A percentile compares a stretch with the other conserved stretches of the same genome.
phyloP scores from a whole-genome alignment of 2,797 vertebrate species.

The Chelon auratus region DNA sequence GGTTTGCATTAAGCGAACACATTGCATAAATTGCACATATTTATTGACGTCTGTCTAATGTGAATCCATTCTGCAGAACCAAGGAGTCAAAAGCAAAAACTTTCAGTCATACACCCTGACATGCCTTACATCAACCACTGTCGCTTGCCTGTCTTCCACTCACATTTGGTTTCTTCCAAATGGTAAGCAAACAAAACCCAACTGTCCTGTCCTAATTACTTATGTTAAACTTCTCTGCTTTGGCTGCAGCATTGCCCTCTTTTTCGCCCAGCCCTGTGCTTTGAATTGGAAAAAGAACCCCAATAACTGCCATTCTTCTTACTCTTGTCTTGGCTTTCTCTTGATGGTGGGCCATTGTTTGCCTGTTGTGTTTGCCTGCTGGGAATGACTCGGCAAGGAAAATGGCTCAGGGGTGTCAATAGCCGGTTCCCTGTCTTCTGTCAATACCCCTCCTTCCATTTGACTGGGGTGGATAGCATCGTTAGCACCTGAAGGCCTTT shows the following conservation, averaged over 20 bases:
- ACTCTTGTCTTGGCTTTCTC: slow-evolving; percentile 51
- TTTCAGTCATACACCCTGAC: background rate
- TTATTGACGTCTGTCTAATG: slow-evolving; percentile 1
- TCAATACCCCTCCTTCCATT: slow-evolving; percentile 55
- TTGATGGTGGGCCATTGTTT: slow-evolving; percentile 77
- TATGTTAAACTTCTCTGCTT: slow-evolving; percentile 35
- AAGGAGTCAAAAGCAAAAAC: background rate
- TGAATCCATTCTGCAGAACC: slow-evolving; percentile 15
- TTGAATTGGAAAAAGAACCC: slow-evolving; percentile 71
- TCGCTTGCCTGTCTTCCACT: slow-evolving; percentile 46
- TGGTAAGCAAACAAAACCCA: slow-evolving; percentile 42
- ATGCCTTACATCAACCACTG: slow-evolving; percentile 10
- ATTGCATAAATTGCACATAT: slow-evolving; percentile 11
- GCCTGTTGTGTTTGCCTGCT: slow-evolving; percentile 73
- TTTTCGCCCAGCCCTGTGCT: slow-evolving; percentile 45
- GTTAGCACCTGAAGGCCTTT: slow-evolving; percentile 72
- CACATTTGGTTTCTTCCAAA: slow-evolving; percentile 47
- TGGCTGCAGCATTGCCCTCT: slow-evolving; percentile 23
- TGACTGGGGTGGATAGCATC: slow-evolving; percentile 45
- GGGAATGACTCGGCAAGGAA: slow-evolving; percentile 66
- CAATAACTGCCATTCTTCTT: slow-evolving; percentile 48
- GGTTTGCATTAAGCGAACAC: slow-evolving; percentile 22
- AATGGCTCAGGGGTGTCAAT: slow-evolving; percentile 76
- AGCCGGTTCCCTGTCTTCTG: slow-evolving; percentile 53
- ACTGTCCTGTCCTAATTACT: slow-evolving; percentile 45